These are phyloP conservation scores for Vanacampus margaritifer DNA, from an alignment of 2,113 vertebrate species.

Conservation along the genomic window DNA sequence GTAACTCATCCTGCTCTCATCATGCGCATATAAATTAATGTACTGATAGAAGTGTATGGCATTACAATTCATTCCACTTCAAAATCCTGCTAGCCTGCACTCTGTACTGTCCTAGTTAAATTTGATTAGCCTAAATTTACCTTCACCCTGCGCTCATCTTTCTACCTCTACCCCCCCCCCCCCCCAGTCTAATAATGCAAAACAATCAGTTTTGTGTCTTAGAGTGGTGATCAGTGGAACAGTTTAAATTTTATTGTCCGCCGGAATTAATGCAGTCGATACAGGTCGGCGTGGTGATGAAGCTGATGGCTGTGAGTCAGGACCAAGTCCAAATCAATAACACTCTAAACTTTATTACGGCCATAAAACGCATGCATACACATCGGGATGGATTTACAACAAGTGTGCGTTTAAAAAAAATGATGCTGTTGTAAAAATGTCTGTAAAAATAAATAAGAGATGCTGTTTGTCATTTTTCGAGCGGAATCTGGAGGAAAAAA, in stretches of 20 bases:
- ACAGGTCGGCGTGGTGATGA: constrained; percentile 24
- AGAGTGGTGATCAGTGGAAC: constrained; percentile 44
- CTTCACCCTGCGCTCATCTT: background rate
- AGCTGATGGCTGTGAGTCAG: constrained; percentile 43
- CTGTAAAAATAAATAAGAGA: background rate
- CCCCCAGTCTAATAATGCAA: constrained; percentile 28
- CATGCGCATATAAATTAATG: background rate
- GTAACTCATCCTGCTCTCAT: background rate
- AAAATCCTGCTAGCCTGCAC: background rate
- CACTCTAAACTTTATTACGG: constrained; percentile 37
- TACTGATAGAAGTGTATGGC: background rate
- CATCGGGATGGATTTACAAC: constrained; percentile 13
- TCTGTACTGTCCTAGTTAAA: constrained; percentile 1
- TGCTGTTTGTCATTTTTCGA: background rate
- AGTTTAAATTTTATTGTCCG: constrained; percentile 51
- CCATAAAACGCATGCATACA: constrained; percentile 36
- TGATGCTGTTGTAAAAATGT: constrained; percentile 4
- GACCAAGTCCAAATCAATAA: constrained; percentile 46
- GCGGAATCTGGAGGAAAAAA: background rate
- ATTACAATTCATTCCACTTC: background rate
- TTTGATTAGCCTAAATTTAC: constrained; percentile 5
- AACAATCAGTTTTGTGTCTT: constrained; percentile 46
- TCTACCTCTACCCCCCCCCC: constrained; percentile 2
- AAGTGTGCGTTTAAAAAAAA: background rate
- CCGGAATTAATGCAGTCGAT: constrained; percentile 39